Evolutionary conservation across 1,140 invertebrate genomes (phyloP).

Genomic region (Tribolium castaneum): DNA sequence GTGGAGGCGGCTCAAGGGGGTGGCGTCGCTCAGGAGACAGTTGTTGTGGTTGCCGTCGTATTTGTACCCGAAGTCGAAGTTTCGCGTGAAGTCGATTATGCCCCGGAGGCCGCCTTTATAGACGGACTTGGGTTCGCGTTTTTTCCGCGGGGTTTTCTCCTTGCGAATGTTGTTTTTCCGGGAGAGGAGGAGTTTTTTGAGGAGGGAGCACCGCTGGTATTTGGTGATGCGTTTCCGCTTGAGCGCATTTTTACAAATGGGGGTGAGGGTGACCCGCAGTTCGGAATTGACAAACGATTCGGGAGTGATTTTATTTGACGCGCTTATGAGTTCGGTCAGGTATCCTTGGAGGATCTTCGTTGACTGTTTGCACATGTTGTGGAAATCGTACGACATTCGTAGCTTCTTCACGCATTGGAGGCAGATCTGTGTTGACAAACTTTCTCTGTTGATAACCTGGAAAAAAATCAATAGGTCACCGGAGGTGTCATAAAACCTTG

Average conservation of each 20-base stretch:
- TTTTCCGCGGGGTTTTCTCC: constrained; percentile 39
- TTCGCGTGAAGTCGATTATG: constrained; percentile 59
- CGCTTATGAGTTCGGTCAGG: constrained; percentile 55
- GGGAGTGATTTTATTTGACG: constrained; percentile 40
- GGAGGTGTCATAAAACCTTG: constrained; percentile 48
- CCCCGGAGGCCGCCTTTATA: constrained; percentile 54
- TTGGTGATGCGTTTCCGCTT: constrained; percentile 57
- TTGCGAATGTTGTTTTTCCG: constrained; percentile 45
- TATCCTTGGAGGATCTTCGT: constrained; percentile 59
- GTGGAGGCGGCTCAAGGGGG: constrained; percentile 56
- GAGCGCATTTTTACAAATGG: constrained; percentile 37
- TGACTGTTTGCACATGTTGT: constrained; percentile 61
- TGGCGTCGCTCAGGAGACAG: constrained; percentile 45
- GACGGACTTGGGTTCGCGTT: constrained; percentile 14
- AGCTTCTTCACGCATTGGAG: constrained; percentile 58
- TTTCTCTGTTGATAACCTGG: constrained; percentile 58
- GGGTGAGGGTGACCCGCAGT: constrained; percentile 51
- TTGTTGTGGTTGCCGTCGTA: constrained; percentile 50
- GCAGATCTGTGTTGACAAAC: constrained; percentile 58
- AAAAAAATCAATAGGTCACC: constrained; percentile 61
- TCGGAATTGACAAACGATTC: constrained; percentile 58
- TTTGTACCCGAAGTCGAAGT: constrained; percentile 59
- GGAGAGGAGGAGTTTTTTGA: constrained; percentile 56
- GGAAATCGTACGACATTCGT: constrained; percentile 60
- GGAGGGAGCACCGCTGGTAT: constrained; percentile 57